Base-by-base conservation (phyloP, 1,140 invertebrate genomes). In the Sinella curviseta region DNA sequence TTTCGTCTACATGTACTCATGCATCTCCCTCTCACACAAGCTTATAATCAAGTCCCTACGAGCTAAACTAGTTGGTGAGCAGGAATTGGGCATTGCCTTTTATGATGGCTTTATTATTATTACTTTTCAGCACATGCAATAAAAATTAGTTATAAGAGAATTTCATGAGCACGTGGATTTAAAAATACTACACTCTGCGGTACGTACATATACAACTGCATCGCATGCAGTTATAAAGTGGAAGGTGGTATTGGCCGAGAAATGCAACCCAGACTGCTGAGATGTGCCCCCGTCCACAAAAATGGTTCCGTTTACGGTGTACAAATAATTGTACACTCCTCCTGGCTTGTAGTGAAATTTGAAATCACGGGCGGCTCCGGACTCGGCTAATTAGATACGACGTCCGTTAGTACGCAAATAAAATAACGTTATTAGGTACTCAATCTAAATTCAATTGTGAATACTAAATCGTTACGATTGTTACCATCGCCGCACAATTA, bases 201-300 rank as follows among this genome's bases (percentile, higher is more conserved):
- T 14, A 77, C 83, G 85, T 83, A 91, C 85, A 83, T 88, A 87
- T 31, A 92, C 85, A 14, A 90, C 79, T 2, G 89, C 90, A 84
- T 92, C 90, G 84, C 90, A 92, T 48, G 88, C 86, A 76, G 88
- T 89, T 39, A 90, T 86, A 82, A 91, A 91, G 78, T 89, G 88
- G 76, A 92, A 80, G 77, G 84, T 84, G 81, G 92, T 87, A 78
- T 86, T 84, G 65, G 90, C 87, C 81, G 88, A 88, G 3, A 93
- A 85, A 84, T 89, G 88, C n/a, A 93, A 85, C 73, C 89, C 90
- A 2, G 92, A 92, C 35, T 89, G 88, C 81, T 93, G 92, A 81
- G 89, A 89, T 65, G 90, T 91, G 2, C 91, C 91, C 1, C 91
- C 91, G 77, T 90, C 88, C 79, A 93, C 92, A 83, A 91, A 89